Conservation (phyloP, 1,140 invertebrate species). For the Neodiprion pinetum region DNA sequence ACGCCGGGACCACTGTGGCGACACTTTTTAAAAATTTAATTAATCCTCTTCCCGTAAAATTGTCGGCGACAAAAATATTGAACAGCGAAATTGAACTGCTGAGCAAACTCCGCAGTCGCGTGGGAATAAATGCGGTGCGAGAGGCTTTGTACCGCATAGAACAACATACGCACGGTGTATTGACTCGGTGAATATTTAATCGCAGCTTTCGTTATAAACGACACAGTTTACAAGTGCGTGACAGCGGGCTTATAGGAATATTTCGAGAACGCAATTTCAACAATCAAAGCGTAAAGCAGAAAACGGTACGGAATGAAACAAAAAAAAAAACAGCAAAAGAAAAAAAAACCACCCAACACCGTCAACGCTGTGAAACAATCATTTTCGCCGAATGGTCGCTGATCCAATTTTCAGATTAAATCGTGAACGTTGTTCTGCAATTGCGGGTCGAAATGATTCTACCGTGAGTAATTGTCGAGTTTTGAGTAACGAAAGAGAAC, state of each 20-base stretch:
- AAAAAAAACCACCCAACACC: no score
- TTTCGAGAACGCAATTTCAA: no score
- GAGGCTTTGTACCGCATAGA: neutral
- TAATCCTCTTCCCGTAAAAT: neutral
- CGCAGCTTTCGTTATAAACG: no score
- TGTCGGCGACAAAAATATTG: neutral
- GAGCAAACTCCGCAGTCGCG: neutral
- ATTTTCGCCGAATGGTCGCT: neutral
- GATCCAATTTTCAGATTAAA: constrained; percentile 3
- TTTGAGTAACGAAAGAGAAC: no score
- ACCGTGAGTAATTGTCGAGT: neutral
- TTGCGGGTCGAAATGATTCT: neutral
- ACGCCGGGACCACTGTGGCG: neutral
- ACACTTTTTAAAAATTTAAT: neutral
- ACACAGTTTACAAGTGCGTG: no score
- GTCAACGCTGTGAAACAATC: neutral
- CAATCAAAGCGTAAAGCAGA: no score
- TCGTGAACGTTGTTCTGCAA: neutral
- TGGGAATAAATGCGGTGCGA: neutral
- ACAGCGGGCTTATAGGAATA: no score
- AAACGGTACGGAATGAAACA: no score
- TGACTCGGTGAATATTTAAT: no score
- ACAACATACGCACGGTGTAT: neutral
- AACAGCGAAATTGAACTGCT: neutral
- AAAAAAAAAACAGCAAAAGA: no score